Conservation (phyloP, 1,140 invertebrate species). For the Ctenoplectra terminalis region DNA sequence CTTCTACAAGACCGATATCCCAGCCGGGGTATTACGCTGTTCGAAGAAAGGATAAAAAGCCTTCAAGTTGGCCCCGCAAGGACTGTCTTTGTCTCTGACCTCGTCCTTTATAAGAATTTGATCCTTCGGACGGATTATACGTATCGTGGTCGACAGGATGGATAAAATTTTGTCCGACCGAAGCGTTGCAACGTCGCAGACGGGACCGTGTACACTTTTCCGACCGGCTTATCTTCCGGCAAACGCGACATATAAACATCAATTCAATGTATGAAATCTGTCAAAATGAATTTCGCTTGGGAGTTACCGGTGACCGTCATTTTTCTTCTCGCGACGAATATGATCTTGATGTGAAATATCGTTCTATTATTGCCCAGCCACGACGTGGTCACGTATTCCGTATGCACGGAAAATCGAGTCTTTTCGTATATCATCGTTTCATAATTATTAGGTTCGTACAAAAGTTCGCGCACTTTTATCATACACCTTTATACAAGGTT, state of each 20-base stretch:
- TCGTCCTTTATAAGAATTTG: constrained; percentile 74
- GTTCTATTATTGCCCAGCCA: constrained; percentile 80
- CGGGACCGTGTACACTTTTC: constrained; percentile 50
- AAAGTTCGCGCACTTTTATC: background rate
- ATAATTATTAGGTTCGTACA: background rate
- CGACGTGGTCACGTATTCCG: constrained; percentile 21
- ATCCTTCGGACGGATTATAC: constrained; percentile 72
- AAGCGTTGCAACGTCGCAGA: background rate
- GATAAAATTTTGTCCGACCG: constrained; percentile 67
- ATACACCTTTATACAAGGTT: too few relatives aligned
- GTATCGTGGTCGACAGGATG: constrained; percentile 58
- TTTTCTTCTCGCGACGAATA: constrained; percentile 81
- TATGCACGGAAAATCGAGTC: background rate
- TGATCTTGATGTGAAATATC: constrained; percentile 82
- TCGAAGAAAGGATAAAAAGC: constrained; percentile 46
- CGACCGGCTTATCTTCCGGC: constrained; percentile 74
- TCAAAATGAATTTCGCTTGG: constrained; percentile 82
- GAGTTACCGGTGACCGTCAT: constrained; percentile 77
- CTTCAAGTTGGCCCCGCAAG: constrained; percentile 37
- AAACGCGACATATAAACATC: constrained; percentile 81
- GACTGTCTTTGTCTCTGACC: constrained; percentile 51
- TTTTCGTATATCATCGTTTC: background rate
- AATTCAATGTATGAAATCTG: constrained; percentile 83
- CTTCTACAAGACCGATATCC: constrained; percentile 29
- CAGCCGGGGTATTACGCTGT: constrained; percentile 27